These are phyloP conservation scores for Lota lota DNA, from an alignment of 2,113 vertebrate genomes.

Conservation along the genomic window DNA sequence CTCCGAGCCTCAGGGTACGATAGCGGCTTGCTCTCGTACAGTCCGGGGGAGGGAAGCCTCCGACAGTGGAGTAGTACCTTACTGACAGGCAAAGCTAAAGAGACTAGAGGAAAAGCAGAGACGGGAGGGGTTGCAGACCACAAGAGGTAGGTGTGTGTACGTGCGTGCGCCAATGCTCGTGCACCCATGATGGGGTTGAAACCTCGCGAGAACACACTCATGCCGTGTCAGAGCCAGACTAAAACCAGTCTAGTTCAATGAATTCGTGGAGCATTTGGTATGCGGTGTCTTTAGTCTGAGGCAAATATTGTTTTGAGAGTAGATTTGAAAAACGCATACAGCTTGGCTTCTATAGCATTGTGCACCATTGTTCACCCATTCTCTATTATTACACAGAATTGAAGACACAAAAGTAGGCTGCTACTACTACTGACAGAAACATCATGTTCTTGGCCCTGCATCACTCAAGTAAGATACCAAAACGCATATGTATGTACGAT, in stretches of 20 bases:
- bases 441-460: too few relatives aligned
- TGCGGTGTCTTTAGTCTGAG: too few relatives aligned
- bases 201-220: neutral
- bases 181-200: neutral
- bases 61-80: slow-evolving; percentile 54
- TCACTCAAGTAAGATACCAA: neutral
- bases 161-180: slow-evolving; percentile 3
- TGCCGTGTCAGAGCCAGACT: neutral
- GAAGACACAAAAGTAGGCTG: too few relatives aligned
- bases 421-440: too few relatives aligned
- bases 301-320: too few relatives aligned
- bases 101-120: slow-evolving; percentile 64
- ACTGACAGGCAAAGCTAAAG: slow-evolving; percentile 64
- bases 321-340: too few relatives aligned
- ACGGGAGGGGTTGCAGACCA: slow-evolving; percentile 46
- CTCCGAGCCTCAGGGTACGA: slow-evolving; percentile 48
- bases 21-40: slow-evolving; percentile 56
- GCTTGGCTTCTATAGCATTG: too few relatives aligned
- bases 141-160: slow-evolving; percentile 35
- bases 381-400: too few relatives aligned
- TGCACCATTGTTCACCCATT: too few relatives aligned
- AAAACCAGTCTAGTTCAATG: neutral
- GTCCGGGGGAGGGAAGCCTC: slow-evolving; percentile 65
- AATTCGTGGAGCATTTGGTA: too few relatives aligned
- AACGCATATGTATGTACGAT: neutral